Conservation (phyloP, 2,113 vertebrate species). For the Cardinalis cardinalis region DNA sequence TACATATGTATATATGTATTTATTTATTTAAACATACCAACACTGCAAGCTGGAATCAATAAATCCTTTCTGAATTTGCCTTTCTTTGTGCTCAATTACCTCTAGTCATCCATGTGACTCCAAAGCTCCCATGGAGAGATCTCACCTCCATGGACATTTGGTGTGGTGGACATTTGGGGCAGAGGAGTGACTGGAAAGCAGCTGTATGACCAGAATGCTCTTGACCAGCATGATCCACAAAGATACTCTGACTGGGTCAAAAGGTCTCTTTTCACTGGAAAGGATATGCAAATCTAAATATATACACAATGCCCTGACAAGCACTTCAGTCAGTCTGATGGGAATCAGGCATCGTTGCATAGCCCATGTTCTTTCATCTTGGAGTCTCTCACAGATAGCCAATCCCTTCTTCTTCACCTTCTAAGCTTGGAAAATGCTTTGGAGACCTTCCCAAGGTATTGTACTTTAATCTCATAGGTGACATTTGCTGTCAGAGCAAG, state of each 20-base stretch:
- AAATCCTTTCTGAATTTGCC: background rate
- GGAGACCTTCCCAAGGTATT: background rate
- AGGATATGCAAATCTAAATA: background rate
- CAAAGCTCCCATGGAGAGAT: background rate
- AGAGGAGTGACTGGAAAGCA: background rate
- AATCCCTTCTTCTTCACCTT: background rate
- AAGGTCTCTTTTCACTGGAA: background rate
- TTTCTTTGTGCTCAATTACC: background rate
- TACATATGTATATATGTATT: background rate
- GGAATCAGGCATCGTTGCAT: background rate
- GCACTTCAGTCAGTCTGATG: background rate
- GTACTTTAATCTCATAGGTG: background rate
- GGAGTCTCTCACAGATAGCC: background rate
- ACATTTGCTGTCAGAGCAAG: background rate
- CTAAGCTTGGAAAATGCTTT: background rate
- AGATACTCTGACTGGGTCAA: background rate
- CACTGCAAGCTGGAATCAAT: background rate
- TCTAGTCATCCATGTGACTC: background rate
- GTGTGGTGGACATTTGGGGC: background rate
- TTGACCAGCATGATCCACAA: background rate
- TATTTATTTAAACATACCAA: accelerated
- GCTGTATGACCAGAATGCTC: background rate
- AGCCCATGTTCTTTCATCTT: accelerated
- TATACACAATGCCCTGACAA: background rate
- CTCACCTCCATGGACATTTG: background rate